Percentiles rank a stretch among this genome's conserved stretches.
phyloP scores from a whole-genome alignment of 92 coral and sea anemone genomes.

The Muricea muricata region DNA sequence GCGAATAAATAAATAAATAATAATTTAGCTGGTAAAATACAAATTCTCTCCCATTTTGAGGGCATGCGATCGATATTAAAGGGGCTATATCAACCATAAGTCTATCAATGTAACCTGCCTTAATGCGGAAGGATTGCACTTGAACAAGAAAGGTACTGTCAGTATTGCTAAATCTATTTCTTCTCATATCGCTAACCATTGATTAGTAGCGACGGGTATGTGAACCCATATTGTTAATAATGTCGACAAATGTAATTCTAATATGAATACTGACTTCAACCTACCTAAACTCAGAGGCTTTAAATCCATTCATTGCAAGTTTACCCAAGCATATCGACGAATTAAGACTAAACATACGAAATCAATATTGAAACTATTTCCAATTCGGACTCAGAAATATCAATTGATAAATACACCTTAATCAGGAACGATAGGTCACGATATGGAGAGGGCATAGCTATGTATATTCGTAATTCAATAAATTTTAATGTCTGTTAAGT shows the following conservation, averaged over 20 bases:
- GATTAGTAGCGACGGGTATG: not conserved
- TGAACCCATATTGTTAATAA: not conserved
- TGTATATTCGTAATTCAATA: not conserved
- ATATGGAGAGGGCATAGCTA: not conserved
- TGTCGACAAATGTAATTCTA: not conserved
- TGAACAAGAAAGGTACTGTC: not conserved
- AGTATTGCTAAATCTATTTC: not conserved
- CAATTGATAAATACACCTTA: not conserved
- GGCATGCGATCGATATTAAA: too few relatives aligned
- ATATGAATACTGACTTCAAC: not conserved
- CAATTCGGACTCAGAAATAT: not conserved
- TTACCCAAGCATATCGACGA: conserved; percentile 29
- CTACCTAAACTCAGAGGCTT: conserved; percentile 35
- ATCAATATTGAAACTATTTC: not conserved
- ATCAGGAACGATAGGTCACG: not conserved
- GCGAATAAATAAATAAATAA: too few relatives aligned
- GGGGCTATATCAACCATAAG: conserved; percentile 14
- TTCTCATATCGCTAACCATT: not conserved
- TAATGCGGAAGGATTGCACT: not conserved
- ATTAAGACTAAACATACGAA: not conserved
- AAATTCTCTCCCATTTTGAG: too few relatives aligned
- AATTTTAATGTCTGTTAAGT: not conserved
- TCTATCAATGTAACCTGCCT: conserved; percentile 13
- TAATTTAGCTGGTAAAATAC: too few relatives aligned
- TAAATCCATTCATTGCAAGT: conserved; percentile 29